Evolutionary conservation across 2,113 vertebrate genomes (phyloP), one percentile per base, ranked within the genome.

Genomic region (Centropus bengalensis): DNA sequence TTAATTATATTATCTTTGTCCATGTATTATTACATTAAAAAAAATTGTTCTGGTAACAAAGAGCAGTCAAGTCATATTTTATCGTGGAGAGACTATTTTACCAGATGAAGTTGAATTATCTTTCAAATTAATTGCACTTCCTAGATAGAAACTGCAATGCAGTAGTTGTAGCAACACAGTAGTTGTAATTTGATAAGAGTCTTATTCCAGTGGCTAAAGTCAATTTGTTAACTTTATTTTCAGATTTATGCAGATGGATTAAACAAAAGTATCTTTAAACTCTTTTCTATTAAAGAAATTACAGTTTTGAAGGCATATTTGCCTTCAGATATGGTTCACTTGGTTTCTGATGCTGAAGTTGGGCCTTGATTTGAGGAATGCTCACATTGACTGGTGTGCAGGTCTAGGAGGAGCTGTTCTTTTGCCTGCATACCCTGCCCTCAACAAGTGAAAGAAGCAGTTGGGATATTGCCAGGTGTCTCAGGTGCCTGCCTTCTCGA

Each of bases 241-340:
- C 63, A 82, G 52, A 40, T 91, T 86, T 78, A 51, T 71, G 32
- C 84, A 96, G 74, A 28, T 42, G 47, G 21, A 26, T 92, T 88
- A 62, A 74, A 45, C n/a, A 66, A 8, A 80, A 90, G 28, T 16
- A 12, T n/a, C 16, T 58, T 3, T 73, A 30, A 81, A 58, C n/a
- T 64, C 17, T 77, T 38, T 21, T 30, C 12, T 8, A 32, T 49
- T 52, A 58, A 88, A 76, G 70, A 40, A 90, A 16, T 20, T 17
- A 11, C 21, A 21, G 27, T 47, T 89, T 86, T 76, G 71, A 90
- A 49, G 36, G 21, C 26, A 1, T 32, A 9, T 45, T 79, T 94
- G 28, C 26, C 47, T 49, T 49, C 70, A 44, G 68, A 55, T 27
- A 33, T 49, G 27, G 12, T 73, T 32, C 47, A 33, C 24, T 40